These are phyloP conservation scores for Murina feae DNA, from an alignment of 2,113 vertebrate genomes.

Conservation along the genomic window DNA sequence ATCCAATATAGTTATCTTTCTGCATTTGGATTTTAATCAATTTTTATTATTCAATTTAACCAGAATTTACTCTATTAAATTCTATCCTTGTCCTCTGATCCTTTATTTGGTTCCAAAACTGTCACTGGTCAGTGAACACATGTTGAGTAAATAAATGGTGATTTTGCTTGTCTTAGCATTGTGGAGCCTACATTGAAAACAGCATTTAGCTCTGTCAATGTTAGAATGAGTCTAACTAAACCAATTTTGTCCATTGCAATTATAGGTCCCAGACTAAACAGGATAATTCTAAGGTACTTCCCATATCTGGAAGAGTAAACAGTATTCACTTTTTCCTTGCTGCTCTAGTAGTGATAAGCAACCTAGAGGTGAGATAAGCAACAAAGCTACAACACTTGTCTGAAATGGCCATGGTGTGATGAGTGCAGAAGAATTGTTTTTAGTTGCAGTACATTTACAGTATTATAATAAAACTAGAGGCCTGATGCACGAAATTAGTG, in stretches of 20 bases:
- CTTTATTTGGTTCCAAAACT: background rate
- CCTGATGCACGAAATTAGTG: too few relatives aligned
- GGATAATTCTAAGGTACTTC: background rate
- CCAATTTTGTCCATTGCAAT: conserved; percentile 45
- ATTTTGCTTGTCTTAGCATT: conserved; percentile 49
- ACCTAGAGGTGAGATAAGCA: background rate
- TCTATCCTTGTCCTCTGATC: background rate
- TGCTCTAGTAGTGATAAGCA: background rate
- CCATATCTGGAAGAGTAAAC: background rate
- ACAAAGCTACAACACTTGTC: background rate
- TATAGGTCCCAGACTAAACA: conserved; percentile 30
- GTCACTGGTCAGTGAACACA: conserved; percentile 48
- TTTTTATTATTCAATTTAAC: background rate
- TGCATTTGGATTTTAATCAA: background rate
- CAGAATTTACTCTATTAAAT: background rate
- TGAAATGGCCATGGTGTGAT: background rate
- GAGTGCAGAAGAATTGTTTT: background rate
- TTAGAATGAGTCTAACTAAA: conserved; percentile 56
- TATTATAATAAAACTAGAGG: background rate
- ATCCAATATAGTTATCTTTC: background rate
- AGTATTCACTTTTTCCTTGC: background rate
- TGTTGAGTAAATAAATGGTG: conserved; percentile 21
- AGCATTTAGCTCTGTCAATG: conserved; percentile 50
- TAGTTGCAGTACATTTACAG: background rate
- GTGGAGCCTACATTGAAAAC: background rate